Base-by-base conservation (phyloP, 2,113 vertebrate species). In the Puntigrus tetrazona region DNA sequence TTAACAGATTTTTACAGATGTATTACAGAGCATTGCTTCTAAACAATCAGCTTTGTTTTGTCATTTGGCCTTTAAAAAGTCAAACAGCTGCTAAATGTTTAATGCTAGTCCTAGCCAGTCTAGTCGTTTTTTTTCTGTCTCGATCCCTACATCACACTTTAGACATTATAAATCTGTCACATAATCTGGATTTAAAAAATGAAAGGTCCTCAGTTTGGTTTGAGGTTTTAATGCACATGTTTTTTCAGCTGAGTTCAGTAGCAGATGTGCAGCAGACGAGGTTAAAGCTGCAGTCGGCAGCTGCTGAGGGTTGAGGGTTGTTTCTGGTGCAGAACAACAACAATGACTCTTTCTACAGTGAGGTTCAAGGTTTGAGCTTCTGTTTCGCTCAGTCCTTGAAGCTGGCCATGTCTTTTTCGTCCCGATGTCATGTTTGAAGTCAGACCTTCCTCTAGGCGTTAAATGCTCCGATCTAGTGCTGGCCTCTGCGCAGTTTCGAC, bases 221-320 rank as follows among this genome's bases (percentile, higher is more conserved):
- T 79, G 38, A 22, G 43, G 6, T 65, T 65, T 18, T 65, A 9
- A 45, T 80, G 57, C n/a, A 27, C 41, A 67, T 67, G 27, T 43
- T 63, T 79, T 79, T 79, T 79, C 34, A 78, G 77, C 78, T 80
- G 59, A 65, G 38, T 63, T 45, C 78, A 67, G 59, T 29, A 67
- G 27, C 78, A 80, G 25, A 67, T 65, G 61, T 47, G 13, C 77
- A 31, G 59, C 14, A 80, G 78, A 65, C 2, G 27, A 67, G 59
- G 78, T 67, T 80, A 80, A 67, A 67, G 59, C 57, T 67, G 57
- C 78, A 50, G 25, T 61, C 25, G 63, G 77, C 59, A 80, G 57
- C 57, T 67, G 77, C 57, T 79, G 57, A 79, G 77, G 78, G 57
- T 45, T 79, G 77, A 63, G n/a, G 14, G 7, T 61, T 45, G 77